phyloP scores from a whole-genome alignment of 2,797 vertebrate genomes.

The Paratrypauchen microcephalus region DNA sequence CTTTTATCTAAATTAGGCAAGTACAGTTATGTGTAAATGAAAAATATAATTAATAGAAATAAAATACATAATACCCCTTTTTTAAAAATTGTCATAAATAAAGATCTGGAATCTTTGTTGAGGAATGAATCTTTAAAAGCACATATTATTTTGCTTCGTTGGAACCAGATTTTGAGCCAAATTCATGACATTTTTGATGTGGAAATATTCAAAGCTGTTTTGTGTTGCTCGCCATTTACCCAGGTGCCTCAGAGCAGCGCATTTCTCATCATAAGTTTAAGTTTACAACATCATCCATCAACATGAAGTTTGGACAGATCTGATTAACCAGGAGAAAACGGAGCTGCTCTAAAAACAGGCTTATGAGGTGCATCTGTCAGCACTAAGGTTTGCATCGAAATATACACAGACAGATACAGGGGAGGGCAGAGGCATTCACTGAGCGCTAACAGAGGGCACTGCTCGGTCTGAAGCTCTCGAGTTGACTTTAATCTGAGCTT shows the following conservation, averaged over 20 bases:
- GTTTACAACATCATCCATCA: constrained; percentile 19
- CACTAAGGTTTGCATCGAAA: not conserved
- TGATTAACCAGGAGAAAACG: constrained; percentile 7
- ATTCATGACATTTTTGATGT: not conserved
- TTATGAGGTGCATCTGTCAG: constrained; percentile 27
- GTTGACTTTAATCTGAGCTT: no score
- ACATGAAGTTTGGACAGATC: constrained; percentile 9
- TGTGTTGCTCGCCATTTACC: constrained; percentile 22
- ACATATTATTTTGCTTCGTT: not conserved
- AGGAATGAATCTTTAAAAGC: not conserved
- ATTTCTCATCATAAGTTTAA: constrained; percentile 23
- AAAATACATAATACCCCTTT: no score
- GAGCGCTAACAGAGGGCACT: no score
- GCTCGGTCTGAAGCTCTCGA: no score
- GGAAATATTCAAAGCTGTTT: not conserved
- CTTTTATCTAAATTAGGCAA: not conserved
- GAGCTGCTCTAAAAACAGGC: constrained; percentile 11
- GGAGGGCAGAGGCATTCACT: not conserved
- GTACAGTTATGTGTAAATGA: no score
- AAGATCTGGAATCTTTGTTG: no score
- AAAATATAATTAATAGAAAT: no score
- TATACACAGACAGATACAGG: not conserved
- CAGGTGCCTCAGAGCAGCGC: constrained; percentile 22
- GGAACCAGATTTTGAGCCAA: no score
- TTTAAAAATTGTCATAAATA: no score